phyloP scores from a whole-genome alignment of 2,888 invertebrate species.

The Drosophila multiciliata region DNA sequence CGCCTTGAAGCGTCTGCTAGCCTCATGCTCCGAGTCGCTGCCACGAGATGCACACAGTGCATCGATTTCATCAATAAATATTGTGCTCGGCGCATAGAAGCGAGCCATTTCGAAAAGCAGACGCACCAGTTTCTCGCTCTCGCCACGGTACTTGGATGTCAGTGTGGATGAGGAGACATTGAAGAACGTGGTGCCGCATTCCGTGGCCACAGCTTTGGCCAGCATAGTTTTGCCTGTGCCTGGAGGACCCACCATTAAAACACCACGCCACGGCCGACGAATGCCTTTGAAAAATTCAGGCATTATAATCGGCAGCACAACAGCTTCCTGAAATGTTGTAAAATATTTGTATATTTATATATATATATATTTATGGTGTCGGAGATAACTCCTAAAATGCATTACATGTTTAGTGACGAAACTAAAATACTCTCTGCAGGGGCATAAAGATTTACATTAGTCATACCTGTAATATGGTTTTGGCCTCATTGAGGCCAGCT shows the following conservation, averaged over 20 bases:
- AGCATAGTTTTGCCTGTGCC: constrained; percentile 93
- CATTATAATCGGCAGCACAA: constrained; percentile 93
- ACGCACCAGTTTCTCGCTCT: constrained; percentile 94
- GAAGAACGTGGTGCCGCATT: constrained; percentile 95
- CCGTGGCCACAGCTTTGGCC: constrained; percentile 95
- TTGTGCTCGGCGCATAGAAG: constrained; percentile 95
- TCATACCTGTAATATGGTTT: constrained; percentile 87
- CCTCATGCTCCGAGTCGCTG: constrained; percentile 94
- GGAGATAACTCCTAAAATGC: background rate
- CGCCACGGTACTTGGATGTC: constrained; percentile 95
- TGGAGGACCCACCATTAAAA: constrained; percentile 85
- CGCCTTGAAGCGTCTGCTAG: constrained; percentile 93
- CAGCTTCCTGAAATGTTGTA: constrained; percentile 88
- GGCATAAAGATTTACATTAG: background rate
- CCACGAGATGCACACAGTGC: constrained; percentile 93
- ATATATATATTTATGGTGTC: background rate
- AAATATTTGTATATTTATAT: background rate
- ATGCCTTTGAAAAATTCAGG: constrained; percentile 96
- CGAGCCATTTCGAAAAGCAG: constrained; percentile 95
- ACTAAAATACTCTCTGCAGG: background rate
- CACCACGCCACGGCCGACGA: constrained; percentile 90
- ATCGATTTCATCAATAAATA: constrained; percentile 96
- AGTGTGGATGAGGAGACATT: constrained; percentile 94
- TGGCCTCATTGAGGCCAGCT: constrained; percentile 90
- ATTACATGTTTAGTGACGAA: background rate